Evolutionary conservation across 1,140 invertebrate species (phyloP).

Genomic region (Augochlora pura): DNA sequence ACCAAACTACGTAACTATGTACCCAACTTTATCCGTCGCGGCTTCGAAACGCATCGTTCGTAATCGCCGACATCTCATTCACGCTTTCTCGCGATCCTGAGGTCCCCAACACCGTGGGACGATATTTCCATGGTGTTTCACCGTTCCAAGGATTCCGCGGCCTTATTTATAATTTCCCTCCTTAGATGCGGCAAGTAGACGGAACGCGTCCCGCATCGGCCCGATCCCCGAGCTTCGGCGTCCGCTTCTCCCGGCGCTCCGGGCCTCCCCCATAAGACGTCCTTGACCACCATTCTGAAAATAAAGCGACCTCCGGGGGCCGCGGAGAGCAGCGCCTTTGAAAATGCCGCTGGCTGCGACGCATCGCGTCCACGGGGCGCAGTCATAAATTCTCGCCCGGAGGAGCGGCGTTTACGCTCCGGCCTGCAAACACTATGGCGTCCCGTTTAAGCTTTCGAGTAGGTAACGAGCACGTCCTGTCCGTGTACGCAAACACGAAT

Average conservation of each 20-base stretch:
- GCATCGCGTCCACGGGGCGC: neutral
- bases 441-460: conserved; percentile 5
- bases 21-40: too few relatives aligned
- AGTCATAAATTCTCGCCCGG: conserved; percentile 2
- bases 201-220: neutral
- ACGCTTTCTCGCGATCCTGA: neutral
- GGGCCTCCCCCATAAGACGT: neutral
- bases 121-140: neutral
- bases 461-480: conserved; percentile 38
- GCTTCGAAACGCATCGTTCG: too few relatives aligned
- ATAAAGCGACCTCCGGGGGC: neutral
- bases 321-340: neutral
- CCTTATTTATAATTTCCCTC: neutral
- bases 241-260: neutral
- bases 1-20: too few relatives aligned
- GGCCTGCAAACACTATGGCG: conserved; percentile 18
- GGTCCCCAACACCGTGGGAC: too few relatives aligned
- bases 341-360: neutral
- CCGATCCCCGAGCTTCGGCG: neutral
- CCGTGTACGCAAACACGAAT: conserved; percentile 19
- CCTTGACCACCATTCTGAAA: conserved; percentile 16
- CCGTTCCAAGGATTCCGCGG: neutral
- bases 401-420: conserved; percentile 6
- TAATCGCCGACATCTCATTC: too few relatives aligned
- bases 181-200: neutral